Evolutionary conservation across 1,140 invertebrate species (phyloP).

Genomic region (Heliconius hewitsoni): DNA sequence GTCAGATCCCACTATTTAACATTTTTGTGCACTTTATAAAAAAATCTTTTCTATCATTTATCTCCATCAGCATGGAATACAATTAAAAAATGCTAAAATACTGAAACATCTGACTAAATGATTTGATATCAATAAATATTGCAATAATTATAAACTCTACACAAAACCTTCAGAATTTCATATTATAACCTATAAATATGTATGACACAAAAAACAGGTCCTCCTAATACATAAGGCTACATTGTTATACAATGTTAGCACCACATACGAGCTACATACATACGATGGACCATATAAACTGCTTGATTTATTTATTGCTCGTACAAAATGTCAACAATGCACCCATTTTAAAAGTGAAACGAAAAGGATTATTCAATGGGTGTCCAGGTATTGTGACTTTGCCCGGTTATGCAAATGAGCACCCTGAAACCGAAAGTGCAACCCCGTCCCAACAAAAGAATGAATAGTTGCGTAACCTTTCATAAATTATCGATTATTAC

Average conservation of each 20-base stretch:
- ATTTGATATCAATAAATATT: too few relatives aligned
- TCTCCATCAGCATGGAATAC: too few relatives aligned
- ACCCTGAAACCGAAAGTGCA: slow-evolving; percentile 78
- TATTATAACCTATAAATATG: too few relatives aligned
- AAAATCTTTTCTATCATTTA: too few relatives aligned
- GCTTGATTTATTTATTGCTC: slow-evolving; percentile 79
- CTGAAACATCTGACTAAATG: too few relatives aligned
- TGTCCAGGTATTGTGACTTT: slow-evolving; percentile 62
- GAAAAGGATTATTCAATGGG: slow-evolving; percentile 75
- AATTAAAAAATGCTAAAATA: too few relatives aligned
- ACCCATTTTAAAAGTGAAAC: slow-evolving; percentile 77
- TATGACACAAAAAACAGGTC: background rate
- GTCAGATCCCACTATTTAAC: too few relatives aligned
- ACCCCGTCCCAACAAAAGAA: slow-evolving; percentile 50
- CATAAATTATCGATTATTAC: slow-evolving; percentile 72
- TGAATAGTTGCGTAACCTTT: slow-evolving; percentile 63
- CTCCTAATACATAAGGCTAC: slow-evolving; percentile 53
- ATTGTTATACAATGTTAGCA: slow-evolving; percentile 51
- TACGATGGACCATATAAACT: slow-evolving; percentile 63
- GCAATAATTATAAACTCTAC: too few relatives aligned
- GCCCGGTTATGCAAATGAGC: slow-evolving; percentile 77
- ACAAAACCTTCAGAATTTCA: too few relatives aligned
- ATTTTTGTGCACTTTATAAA: too few relatives aligned
- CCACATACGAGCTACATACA: slow-evolving; percentile 33
- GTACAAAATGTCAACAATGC: slow-evolving; percentile 76